These are phyloP conservation scores for Brienomyrus longianalis DNA, from an alignment of 2,113 vertebrate genomes.

Conservation along the genomic window DNA sequence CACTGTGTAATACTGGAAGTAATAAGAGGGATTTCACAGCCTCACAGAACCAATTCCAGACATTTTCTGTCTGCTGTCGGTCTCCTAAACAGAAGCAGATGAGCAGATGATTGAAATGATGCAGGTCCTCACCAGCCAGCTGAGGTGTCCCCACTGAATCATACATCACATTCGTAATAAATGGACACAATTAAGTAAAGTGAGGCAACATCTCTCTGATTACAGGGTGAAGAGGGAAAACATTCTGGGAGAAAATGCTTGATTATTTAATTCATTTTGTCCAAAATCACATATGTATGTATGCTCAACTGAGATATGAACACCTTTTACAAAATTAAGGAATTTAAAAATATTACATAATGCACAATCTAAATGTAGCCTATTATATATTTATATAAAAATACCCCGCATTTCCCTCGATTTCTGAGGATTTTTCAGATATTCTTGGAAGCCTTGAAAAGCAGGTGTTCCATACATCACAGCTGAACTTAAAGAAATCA, in stretches of 20 bases:
- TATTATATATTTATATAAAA: neutral
- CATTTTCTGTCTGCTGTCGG: conserved; percentile 25
- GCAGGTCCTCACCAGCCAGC: neutral
- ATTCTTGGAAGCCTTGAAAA: conserved; percentile 43
- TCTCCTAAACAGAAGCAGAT: neutral
- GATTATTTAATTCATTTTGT: neutral
- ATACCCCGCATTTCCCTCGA: neutral
- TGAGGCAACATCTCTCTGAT: neutral
- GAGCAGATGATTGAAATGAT: neutral
- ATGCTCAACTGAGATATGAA: neutral
- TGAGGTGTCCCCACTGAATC: neutral
- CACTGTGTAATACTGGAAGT: conserved; percentile 61
- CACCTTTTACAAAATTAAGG: neutral
- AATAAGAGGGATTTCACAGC: conserved; percentile 47
- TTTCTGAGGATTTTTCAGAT: neutral
- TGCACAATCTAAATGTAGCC: neutral
- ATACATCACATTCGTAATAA: neutral
- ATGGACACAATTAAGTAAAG: neutral
- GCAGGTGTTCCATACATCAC: conserved; percentile 61
- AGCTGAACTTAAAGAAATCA: conserved; percentile 62
- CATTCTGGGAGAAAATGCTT: neutral
- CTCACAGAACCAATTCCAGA: conserved; percentile 39
- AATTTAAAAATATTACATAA: neutral
- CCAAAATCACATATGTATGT: neutral
- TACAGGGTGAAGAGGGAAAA: neutral